phyloP scores from a whole-genome alignment of 2,888 invertebrate genomes.

The Cacoxenus indagator region DNA sequence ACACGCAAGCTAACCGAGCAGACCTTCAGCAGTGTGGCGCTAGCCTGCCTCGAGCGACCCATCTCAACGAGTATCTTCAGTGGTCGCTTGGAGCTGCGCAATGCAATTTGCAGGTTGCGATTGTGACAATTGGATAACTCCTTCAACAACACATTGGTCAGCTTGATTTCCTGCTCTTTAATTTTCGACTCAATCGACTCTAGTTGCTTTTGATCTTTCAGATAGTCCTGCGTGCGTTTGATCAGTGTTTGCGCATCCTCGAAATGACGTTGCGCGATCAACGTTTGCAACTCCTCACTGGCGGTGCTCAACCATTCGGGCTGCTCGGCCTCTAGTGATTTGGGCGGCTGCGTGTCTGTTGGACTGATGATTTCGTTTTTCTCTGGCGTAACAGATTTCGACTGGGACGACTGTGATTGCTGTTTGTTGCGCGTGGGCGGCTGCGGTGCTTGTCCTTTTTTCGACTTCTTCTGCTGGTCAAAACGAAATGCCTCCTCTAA shows the following conservation, averaged over 20 bases:
- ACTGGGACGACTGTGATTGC: slow-evolving; percentile 33
- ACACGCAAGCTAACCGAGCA: slow-evolving; percentile 68
- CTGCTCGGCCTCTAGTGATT: slow-evolving; percentile 60
- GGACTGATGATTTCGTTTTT: slow-evolving; percentile 37
- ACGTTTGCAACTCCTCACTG: slow-evolving; percentile 94
- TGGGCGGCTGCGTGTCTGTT: slow-evolving; percentile 42
- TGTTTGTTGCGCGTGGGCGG: slow-evolving; percentile 60
- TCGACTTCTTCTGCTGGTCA: slow-evolving; percentile 72
- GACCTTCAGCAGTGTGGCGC: slow-evolving; percentile 66
- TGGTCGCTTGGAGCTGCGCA: slow-evolving; percentile 87
- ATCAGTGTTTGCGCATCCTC: slow-evolving; percentile 90
- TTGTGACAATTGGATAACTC: slow-evolving; percentile 92
- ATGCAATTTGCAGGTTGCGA: slow-evolving; percentile 90
- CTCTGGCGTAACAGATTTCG: slow-evolving; percentile 41
- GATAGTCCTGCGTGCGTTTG: slow-evolving; percentile 76
- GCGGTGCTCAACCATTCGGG: slow-evolving; percentile 93
- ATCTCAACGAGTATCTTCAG: slow-evolving; percentile 79
- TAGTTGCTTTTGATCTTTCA: slow-evolving; percentile 66
- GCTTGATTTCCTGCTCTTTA: slow-evolving; percentile 79
- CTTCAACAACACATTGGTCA: slow-evolving; percentile 89
- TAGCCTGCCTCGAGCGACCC: slow-evolving; percentile 70
- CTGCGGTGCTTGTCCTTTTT: slow-evolving; percentile 73
- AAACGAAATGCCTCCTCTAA: slow-evolving; percentile 92
- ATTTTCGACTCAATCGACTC: slow-evolving; percentile 72
- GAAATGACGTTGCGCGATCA: slow-evolving; percentile 95